Evolutionary conservation across 1,140 invertebrate genomes (phyloP), one percentile per base, ranked within the genome.

Genomic region (Drosophila ambigua): DNA sequence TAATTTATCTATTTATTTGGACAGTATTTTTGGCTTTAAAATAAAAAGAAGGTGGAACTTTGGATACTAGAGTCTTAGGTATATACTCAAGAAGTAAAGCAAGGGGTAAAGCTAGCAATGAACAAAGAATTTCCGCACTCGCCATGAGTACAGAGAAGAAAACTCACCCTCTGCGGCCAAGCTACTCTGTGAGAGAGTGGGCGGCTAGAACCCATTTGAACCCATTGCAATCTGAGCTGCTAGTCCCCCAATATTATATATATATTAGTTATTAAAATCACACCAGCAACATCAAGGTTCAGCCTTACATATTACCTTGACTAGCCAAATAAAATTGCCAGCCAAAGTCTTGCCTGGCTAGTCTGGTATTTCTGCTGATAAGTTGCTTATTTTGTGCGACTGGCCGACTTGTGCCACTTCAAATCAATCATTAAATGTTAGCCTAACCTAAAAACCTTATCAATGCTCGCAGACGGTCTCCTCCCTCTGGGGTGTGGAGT

Each of bases 401-500:
- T 26, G 23, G 46, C 60, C 53, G 58, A 20, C 52, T 51, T 73
- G 59, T 49, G 68, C 39, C 57, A 35, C 43, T 64, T 73, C 51
- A 55, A 73, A 73, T 73, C 71, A 57, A 55, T 73, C 55, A 57
- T 64, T 64, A 73, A 73, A 73, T 73, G 63, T 73, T 73, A 39
- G 59, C 51, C 23, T 73, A 73, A 73, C 69, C 71, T 57, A 73
- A 57, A 73, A 73, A 73, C 28, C 39, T 72, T 54, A 61, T 53
- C 59, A 46, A 35, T 20, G 2, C 23, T 24, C 23, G 23, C 4
- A n/a, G 6, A 13, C 68, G 2, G 39, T 39, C 51, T 53, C 51
- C 15, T 15, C 51, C 15, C 8, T 13, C 11, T 53, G 4, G 31
- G 31, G 9, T 35, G 9, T 16, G 16, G n/a, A n/a, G 1, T 16